Conservation (phyloP, 1,140 invertebrate genomes). For the Sesamia nonagrioides region DNA sequence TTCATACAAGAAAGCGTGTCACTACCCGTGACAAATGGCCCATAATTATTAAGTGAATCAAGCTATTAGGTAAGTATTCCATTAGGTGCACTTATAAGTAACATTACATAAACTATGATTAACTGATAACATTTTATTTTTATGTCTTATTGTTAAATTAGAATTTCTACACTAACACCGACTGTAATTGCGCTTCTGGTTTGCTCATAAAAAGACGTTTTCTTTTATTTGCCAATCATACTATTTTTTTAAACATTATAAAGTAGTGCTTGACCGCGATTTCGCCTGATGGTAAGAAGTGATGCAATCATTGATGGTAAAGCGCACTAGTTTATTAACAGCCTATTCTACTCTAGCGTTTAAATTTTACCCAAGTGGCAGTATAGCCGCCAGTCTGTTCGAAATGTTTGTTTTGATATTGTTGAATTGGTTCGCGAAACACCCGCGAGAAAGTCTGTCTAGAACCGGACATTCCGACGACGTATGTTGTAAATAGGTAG, state of each 20-base stretch:
- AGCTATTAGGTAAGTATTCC: conserved; percentile 13
- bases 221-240: background rate
- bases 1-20: conserved; percentile 14
- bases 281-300: no score
- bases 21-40: conserved; percentile 17
- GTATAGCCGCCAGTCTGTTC: background rate
- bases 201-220: background rate
- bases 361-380: background rate
- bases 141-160: background rate
- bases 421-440: conserved; percentile 41
- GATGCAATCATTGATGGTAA: no score
- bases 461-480: conserved; percentile 59
- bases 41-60: conserved; percentile 15
- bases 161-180: background rate
- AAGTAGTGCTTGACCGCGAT: no score
- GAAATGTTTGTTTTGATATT: conserved; percentile 14
- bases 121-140: background rate
- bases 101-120: conserved; percentile 4
- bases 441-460: conserved; percentile 56
- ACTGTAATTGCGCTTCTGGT: background rate
- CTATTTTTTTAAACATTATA: no score
- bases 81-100: background rate
- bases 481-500: conserved; percentile 71
- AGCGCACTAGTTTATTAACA: no score
- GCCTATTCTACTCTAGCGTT: no score